These are phyloP conservation scores for Leptatherina wallacei DNA, from an alignment of 2,797 vertebrate species.

Conservation along the genomic window DNA sequence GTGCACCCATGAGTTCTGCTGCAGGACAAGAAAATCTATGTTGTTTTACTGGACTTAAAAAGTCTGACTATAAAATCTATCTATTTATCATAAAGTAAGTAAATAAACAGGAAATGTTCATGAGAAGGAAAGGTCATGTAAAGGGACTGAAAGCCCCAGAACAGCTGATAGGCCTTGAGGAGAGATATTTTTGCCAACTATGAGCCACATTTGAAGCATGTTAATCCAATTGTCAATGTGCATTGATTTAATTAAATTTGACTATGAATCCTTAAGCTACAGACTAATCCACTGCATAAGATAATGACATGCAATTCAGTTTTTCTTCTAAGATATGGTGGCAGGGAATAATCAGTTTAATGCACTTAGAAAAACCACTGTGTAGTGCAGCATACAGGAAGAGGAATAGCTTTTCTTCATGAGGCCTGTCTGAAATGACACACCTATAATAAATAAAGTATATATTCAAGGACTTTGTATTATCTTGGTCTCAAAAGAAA, in stretches of 20 bases:
- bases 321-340: too few relatives aligned
- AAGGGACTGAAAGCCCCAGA: neutral
- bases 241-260: constrained; percentile 22
- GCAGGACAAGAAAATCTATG: neutral
- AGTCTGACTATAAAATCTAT: neutral
- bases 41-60: neutral
- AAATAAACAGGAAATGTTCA: neutral
- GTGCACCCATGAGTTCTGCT: neutral
- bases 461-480: too few relatives aligned
- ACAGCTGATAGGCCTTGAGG: neutral
- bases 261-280: constrained; percentile 7
- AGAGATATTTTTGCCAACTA: constrained; percentile 8
- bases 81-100: neutral
- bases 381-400: neutral
- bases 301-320: neutral
- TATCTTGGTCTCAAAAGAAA: too few relatives aligned
- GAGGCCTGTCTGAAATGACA: too few relatives aligned
- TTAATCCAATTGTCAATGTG: constrained; percentile 17
- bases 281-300: neutral
- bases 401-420: neutral
- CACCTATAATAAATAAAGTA: too few relatives aligned
- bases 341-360: neutral
- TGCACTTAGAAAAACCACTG: neutral
- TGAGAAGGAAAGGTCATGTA: constrained; percentile 1
- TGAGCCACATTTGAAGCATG: neutral